phyloP scores from a whole-genome alignment of 2,888 invertebrate genomes.

The Ctenicera cuprea region DNA sequence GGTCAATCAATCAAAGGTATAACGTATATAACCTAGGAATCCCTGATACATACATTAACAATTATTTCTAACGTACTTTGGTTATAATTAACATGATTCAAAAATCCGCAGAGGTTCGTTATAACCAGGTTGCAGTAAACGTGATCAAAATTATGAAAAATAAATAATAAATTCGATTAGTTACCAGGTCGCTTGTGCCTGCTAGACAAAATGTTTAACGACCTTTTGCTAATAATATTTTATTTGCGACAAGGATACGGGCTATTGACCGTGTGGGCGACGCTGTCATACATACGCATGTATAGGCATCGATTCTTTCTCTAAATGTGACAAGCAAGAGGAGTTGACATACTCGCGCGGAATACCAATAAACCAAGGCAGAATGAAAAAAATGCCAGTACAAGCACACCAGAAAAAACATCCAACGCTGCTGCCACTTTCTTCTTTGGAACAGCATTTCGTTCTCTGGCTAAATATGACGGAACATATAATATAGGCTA shows the following conservation, averaged over 20 bases:
- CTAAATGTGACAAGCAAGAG: conserved; percentile 42
- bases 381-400: not conserved
- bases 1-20: no score
- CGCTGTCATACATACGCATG: conserved; percentile 41
- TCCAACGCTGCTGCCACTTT: not conserved
- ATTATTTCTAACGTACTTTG: no score
- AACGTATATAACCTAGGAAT: no score
- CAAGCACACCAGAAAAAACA: not conserved
- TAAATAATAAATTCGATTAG: no score
- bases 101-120: no score
- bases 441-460: not conserved
- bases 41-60: no score
- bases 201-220: no score
- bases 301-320: conserved; percentile 36
- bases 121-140: no score
- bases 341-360: conserved; percentile 22
- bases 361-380: conserved; percentile 35
- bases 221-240: conserved; percentile 4
- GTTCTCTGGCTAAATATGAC: not conserved
- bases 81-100: no score
- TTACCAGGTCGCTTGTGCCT: no score
- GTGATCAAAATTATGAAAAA: no score
- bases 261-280: conserved; percentile 37
- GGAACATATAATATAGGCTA: conserved; percentile 7
- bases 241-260: not conserved